Evolutionary conservation across 53 echinoderm and acorn worm species (phyloP).

Genomic region (Apostichopus leukothele): DNA sequence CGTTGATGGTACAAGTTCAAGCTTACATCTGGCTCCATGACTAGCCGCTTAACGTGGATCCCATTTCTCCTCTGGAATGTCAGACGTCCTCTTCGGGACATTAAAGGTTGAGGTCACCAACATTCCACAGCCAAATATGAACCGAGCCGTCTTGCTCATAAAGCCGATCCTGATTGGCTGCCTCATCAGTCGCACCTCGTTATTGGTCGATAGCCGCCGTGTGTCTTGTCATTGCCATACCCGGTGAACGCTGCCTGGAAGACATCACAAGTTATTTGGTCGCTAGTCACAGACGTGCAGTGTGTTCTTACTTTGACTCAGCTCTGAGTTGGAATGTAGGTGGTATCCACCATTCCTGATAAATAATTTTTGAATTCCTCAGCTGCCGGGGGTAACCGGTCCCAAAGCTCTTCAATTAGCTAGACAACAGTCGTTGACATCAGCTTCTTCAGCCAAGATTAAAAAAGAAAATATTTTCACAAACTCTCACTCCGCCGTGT

Average conservation of each 20-base stretch:
- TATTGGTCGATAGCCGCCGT: slow-evolving; percentile 60
- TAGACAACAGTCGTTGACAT: slow-evolving; percentile 20
- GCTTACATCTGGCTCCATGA: not conserved
- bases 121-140: slow-evolving; percentile 99
- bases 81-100: not conserved
- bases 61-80: slow-evolving; percentile 26
- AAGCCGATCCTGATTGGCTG: slow-evolving; percentile 68
- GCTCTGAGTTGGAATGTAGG: slow-evolving; percentile 46
- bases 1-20: slow-evolving; percentile 24
- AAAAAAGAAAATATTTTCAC: slow-evolving; percentile 34
- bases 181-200: slow-evolving; percentile 26
- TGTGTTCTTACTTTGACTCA: slow-evolving; percentile 40
- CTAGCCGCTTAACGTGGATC: slow-evolving; percentile 26
- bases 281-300: slow-evolving; percentile 42
- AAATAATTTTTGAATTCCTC: slow-evolving; percentile 40
- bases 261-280: slow-evolving; percentile 22
- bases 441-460: slow-evolving; percentile 13
- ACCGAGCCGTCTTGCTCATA: slow-evolving; percentile 65
- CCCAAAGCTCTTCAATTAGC: slow-evolving; percentile 38
- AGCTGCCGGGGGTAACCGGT: slow-evolving; percentile 43
- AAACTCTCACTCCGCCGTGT: not conserved
- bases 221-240: slow-evolving; percentile 22
- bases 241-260: slow-evolving; percentile 21
- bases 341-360: slow-evolving; percentile 32
- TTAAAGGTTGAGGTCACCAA: slow-evolving; percentile 51